Base-by-base conservation (phyloP, 2,797 vertebrate species). In the Triplophysa yarkandensis region DNA sequence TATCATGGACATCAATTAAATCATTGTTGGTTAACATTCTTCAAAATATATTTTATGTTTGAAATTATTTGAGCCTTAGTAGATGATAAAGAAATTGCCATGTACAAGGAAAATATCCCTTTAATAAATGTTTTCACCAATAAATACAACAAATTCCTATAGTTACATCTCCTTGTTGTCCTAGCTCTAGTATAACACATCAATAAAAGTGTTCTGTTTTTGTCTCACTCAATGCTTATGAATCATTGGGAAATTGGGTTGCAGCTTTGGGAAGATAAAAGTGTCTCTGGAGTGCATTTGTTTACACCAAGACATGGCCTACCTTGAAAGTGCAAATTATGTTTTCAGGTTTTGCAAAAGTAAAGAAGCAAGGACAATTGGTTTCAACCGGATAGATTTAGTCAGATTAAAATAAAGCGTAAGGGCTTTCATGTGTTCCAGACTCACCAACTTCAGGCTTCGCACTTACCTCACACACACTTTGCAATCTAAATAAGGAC, bases 111-210 rank as follows among this genome's bases (percentile, higher is more conserved):
- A 10, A 4, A 14, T 46, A 46, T 46, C 1, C 44, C 17, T 46
- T 46, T 3, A 39, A 36, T 1, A 36, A 8, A 17, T 46, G 19
- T 55, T 27, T 16, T 13, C 84, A 83, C 83, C 58, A 82, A 63
- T 60, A 83, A 72, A 81, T 77, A 81, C 88, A 91, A 86, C 89
- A 88, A 91, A 81, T 81, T 87, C 87, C 80, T 10, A 74, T 52
- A 27, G 6, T 10, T 54, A 21, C 7, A 54, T 54, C 57, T 90
- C 91, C 90, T 91, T 86, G 89, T 91, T 88, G 90, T 87, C 86
- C 87, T 89, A 89, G 91, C 90, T 89, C 60, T 77, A 77, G 76
- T 87, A 87, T 86, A 85, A 86, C 11, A 39, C 82, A 82, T 87
- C 71, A n/a, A 79, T 84, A 85, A 80, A 83, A 82, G 82, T 82